Evolutionary conservation across 2,797 vertebrate species (phyloP).

Genomic region (Crocodylus rhombifer): DNA sequence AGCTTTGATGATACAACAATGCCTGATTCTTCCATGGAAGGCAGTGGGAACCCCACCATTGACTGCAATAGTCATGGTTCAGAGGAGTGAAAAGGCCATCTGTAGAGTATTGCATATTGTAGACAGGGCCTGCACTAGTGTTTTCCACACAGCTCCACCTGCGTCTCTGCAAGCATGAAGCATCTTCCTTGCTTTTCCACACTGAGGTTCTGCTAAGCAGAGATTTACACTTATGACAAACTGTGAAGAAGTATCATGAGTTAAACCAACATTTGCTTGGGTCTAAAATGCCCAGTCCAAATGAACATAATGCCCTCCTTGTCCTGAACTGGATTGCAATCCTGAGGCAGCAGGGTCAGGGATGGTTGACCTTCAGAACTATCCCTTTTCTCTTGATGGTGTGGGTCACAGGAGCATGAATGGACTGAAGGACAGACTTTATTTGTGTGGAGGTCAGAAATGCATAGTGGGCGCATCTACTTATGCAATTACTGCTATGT

Average conservation of each 20-base stretch:
- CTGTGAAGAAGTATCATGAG: not conserved
- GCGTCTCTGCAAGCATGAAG: not conserved
- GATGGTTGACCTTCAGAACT: not conserved
- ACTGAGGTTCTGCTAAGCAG: not conserved
- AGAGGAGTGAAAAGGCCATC: not conserved
- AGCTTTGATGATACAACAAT: not conserved
- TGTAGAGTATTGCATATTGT: not conserved
- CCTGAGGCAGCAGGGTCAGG: not conserved
- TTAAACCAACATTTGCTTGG: not conserved
- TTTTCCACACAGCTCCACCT: not conserved
- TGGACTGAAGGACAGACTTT: not conserved
- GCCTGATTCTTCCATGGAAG: not conserved
- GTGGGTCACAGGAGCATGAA: no score
- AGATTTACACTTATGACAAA: not conserved
- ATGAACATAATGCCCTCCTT: no score
- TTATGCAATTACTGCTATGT: not conserved
- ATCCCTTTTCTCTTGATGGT: not conserved
- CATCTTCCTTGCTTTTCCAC: not conserved
- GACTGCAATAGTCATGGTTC: not conserved
- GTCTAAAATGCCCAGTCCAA: not conserved
- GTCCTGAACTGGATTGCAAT: not conserved
- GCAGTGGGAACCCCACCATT: not conserved
- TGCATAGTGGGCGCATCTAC: not conserved
- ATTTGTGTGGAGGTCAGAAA: not conserved
- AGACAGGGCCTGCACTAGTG: not conserved